Base-by-base conservation (phyloP, 1,140 invertebrate genomes). In the Bradynema listronoti region DNA sequence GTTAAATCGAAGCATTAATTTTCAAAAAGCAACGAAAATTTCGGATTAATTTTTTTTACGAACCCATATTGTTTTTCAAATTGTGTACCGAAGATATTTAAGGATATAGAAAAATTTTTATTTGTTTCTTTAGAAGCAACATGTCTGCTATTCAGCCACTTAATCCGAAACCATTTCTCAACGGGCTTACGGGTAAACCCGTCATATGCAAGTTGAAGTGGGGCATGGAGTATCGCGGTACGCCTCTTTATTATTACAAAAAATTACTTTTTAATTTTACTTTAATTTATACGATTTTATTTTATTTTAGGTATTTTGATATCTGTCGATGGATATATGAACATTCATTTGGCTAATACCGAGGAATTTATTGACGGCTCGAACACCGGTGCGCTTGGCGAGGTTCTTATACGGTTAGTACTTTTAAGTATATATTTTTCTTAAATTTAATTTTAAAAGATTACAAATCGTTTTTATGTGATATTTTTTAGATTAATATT, bases 241-340 rank as follows among this genome's bases (percentile, higher is more conserved):
- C 32, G 42, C 5, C 7, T 54, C 36, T 39, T 39, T 39, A 11
- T 19, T 11, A 39, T 11, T 39, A 11, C 36, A 39, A 11, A 39
- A 39, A 39, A 39, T 19, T 11, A 39, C 36, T 39, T 39, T 11
- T 11, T 39, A 11, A 39, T 11, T 39, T 11, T n/a, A n/a, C n/a
- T n/a, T n/a, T n/a, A n/a, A n/a, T n/a, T n/a, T n/a, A n/a, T 24
- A 54, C 33, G 24, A 30, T 62, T 34, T 53, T 1, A n/a, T 56
- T 55, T 42, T 45, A 45, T 57, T 73, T 56, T 36, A 77, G 74
- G 75, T 6, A 88, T 90, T 66, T 80, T 99, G 24, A 91, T 98
- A 0, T 95, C 93, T 3, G 89, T 94, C 9, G 95, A 99, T 83
- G 89, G 89, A 5, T 99, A 99, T 78, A 99, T 99, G 95, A 99